A percentile compares a stretch with the other conserved stretches of the same genome.
Conservation (phyloP, 1,140 invertebrate genomes). For the Ladona fulva region DNA sequence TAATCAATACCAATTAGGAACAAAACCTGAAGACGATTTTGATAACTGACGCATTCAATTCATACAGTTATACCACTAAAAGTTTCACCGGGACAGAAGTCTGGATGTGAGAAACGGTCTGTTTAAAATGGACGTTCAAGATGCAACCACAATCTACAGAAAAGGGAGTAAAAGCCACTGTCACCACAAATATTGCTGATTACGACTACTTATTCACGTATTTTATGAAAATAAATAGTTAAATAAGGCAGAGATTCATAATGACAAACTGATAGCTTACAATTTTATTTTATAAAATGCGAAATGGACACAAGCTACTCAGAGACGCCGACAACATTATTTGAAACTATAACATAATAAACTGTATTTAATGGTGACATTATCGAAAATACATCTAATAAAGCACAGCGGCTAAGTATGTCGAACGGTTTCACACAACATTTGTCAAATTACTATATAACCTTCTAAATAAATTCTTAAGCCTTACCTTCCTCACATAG, state of each 20-base stretch:
- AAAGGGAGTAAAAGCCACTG: background rate
- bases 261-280: background rate
- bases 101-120: background rate
- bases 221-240: background rate
- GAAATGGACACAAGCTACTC: slow-evolving; percentile 4
- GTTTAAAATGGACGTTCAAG: slow-evolving; percentile 9
- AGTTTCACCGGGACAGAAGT: background rate
- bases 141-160: background rate
- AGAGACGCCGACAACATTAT: background rate
- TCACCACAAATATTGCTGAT: background rate
- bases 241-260: background rate
- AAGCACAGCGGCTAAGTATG: background rate
- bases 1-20: background rate
- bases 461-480: background rate
- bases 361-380: background rate
- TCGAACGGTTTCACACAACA: background rate
- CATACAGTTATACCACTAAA: background rate
- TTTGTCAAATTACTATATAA: background rate
- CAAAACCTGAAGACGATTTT: background rate
- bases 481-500: background rate
- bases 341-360: background rate
- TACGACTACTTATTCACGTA: background rate
- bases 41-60: background rate
- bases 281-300: background rate
- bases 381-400: background rate